Conservation (phyloP, 2,888 invertebrate species). For the Synergus umbraculus region DNA sequence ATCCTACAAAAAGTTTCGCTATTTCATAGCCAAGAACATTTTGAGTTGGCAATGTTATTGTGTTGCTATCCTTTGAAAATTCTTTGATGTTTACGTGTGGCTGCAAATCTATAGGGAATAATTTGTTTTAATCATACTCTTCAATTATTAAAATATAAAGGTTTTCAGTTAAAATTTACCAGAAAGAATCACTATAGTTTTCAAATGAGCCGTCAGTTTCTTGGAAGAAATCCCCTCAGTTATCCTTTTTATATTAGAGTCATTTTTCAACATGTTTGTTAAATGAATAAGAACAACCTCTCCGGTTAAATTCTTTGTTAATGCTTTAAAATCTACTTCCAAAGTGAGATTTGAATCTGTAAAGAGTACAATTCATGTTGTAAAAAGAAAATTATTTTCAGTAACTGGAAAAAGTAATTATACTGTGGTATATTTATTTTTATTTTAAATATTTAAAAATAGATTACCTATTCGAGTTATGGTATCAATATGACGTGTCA, state of each 20-base stretch:
- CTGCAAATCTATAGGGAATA: slow-evolving; percentile 64
- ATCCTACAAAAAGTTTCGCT: slow-evolving; percentile 68
- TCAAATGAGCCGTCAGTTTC: slow-evolving; percentile 62
- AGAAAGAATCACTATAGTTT: slow-evolving; percentile 71
- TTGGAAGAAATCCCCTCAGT: slow-evolving; percentile 61
- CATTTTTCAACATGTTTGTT: slow-evolving; percentile 66
- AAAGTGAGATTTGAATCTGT: slow-evolving; percentile 66
- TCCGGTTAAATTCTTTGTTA: slow-evolving; percentile 63
- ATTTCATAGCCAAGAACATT: slow-evolving; percentile 73
- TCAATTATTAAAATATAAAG: not conserved
- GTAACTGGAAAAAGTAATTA: not conserved
- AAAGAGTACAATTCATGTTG: slow-evolving; percentile 34
- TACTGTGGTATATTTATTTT: not conserved
- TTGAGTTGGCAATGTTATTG: slow-evolving; percentile 71
- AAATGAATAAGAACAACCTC: slow-evolving; percentile 71
- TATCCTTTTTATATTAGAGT: slow-evolving; percentile 63
- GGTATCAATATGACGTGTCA: slow-evolving; percentile 69
- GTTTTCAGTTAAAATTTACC: slow-evolving; percentile 55
- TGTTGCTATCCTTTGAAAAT: slow-evolving; percentile 62
- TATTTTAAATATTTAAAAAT: slow-evolving; percentile 11
- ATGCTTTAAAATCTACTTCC: slow-evolving; percentile 62
- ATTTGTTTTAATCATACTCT: not conserved
- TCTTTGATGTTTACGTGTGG: slow-evolving; percentile 62
- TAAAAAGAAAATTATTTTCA: slow-evolving; percentile 26
- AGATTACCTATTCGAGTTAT: slow-evolving; percentile 64